These are phyloP conservation scores for Cyclargus thomasi DNA, from an alignment of 1,140 invertebrate species.

Conservation along the genomic window DNA sequence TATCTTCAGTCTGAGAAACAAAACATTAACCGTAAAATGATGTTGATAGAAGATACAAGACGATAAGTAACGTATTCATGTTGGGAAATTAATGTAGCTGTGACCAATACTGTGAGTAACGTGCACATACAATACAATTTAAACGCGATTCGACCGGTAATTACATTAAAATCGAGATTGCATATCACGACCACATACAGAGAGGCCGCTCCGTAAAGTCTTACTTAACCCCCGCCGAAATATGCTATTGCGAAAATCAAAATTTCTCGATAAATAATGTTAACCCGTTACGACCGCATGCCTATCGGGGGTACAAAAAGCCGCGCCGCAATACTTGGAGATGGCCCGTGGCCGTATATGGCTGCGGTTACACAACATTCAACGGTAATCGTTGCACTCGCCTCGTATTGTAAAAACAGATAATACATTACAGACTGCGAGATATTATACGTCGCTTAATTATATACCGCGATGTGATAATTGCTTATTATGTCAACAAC, in stretches of 20 bases:
- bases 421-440: neutral
- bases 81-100: too few species aligned
- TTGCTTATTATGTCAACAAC: neutral
- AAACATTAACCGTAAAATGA: too few species aligned
- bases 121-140: neutral
- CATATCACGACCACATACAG: neutral
- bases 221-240: neutral
- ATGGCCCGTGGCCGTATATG: neutral
- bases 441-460: neutral
- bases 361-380: neutral
- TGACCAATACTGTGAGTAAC: neutral
- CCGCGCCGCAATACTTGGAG: constrained; percentile 6
- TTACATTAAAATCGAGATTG: neutral
- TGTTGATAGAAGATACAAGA: too few species aligned
- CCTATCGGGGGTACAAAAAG: neutral
- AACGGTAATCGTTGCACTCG: neutral
- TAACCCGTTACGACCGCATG: constrained; percentile 10
- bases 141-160: neutral
- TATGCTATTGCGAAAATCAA: neutral
- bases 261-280: constrained; percentile 14
- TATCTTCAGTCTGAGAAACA: too few species aligned
- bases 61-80: too few species aligned
- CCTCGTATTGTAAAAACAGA: neutral
- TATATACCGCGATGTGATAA: neutral
- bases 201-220: neutral